Conservation (phyloP, 2,888 invertebrate genomes). For the Cataglyphis rosenhaueri region DNA sequence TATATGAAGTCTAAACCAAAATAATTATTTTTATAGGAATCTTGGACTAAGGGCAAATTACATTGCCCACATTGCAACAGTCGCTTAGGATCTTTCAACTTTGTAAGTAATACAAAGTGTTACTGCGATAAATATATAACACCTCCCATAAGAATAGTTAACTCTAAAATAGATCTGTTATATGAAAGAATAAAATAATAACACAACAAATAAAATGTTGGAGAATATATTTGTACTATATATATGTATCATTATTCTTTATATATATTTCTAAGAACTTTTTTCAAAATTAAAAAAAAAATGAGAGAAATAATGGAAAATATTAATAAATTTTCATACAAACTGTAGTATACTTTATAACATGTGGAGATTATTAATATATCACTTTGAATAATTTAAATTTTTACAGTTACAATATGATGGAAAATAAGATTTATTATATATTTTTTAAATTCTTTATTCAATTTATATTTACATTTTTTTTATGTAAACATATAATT, state of each 20-base stretch:
- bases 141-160: slow-evolving; percentile 64
- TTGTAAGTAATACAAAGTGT: slow-evolving; percentile 66
- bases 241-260: neutral
- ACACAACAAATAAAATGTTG: neutral
- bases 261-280: neutral
- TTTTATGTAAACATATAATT: neutral
- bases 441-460: slow-evolving; percentile 1
- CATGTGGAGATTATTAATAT: no score
- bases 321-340: neutral
- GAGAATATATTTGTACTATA: neutral
- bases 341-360: neutral
- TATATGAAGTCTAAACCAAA: slow-evolving; percentile 14
- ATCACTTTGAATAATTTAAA: slow-evolving; percentile 2
- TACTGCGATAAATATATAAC: slow-evolving; percentile 54
- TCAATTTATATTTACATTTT: slow-evolving; percentile 32
- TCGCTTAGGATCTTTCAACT: slow-evolving; percentile 73
- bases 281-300: neutral
- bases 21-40: slow-evolving; percentile 64
- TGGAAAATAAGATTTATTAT: neutral
- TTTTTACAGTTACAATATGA: neutral
- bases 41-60: slow-evolving; percentile 72
- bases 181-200: slow-evolving; percentile 2
- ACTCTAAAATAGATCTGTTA: slow-evolving; percentile 67
- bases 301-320: neutral
- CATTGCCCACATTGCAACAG: slow-evolving; percentile 69